Evolutionary conservation across 1,140 invertebrate species (phyloP), one percentile per base, ranked within the genome.

Genomic region (Drosophila littoralis): DNA sequence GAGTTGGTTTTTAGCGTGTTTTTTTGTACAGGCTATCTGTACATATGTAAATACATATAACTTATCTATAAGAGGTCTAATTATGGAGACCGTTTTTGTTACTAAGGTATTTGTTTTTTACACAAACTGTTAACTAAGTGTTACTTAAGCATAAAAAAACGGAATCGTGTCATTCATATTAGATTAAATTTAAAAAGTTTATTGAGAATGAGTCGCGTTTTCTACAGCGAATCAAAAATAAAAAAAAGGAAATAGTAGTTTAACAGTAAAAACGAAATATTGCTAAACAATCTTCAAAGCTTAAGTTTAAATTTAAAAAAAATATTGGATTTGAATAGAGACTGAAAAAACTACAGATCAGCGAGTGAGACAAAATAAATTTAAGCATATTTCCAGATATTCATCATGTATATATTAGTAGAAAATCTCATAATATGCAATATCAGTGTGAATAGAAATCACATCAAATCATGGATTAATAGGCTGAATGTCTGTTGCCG

Each of bases 1-100:
- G 32, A 35, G 6, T 59, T 64, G 33, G 28, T 43, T 43, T 40
- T 58, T 45, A 64, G 40, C 38, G 35, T 45, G 32, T 28, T 54
- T 63, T 54, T 33, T 59, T 68, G 51, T 63, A 58, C 57, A 70
- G 57, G 61, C 36, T 52, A 38, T 69, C 57, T 74, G 57, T 69
- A 74, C 35, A 69, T 74, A 72, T 35, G n/a, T 48, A 48, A 3
- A 35, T 35, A 59, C 36, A 28, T 22, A 9, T 17, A 35, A 32
- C 15, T 35, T 54, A 12, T 33, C 7, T n/a, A 45, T 35, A 69
- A 48, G 32, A 28, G 22, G 12, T 22, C n/a, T 13, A 15, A 33
- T 32, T 33, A 50, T 67, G 42, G 40, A 67, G 51, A 38, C 22
- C 42, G 43, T 67, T 12, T 45, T 32, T 42, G 57, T 36, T 51